Percentiles rank a stretch among this genome's conserved stretches.
Conservation (phyloP, 2,888 invertebrate genomes). For the Notodromas monacha region DNA sequence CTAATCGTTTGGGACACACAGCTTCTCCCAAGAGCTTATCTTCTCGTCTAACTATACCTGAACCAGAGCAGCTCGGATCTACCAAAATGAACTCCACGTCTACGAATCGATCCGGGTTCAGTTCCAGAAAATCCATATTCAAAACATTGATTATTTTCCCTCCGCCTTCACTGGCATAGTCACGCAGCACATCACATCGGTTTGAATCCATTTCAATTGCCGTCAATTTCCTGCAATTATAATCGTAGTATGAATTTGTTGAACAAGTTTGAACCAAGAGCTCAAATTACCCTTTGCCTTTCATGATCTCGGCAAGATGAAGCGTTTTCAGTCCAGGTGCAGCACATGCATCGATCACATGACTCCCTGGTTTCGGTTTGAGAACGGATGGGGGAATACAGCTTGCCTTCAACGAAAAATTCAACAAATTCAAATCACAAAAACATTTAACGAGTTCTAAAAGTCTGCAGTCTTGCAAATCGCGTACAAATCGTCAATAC, state of each 20-base stretch:
- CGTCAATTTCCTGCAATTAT: no score
- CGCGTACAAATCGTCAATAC: no score
- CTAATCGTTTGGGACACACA: slow-evolving; percentile 11
- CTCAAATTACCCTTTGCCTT: slow-evolving; percentile 28
- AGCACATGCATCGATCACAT: slow-evolving; percentile 71
- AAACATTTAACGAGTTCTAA: slow-evolving; percentile 7
- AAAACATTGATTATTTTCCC: slow-evolving; percentile 28
- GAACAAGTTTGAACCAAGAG: background rate
- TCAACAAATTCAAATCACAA: slow-evolving; percentile 8
- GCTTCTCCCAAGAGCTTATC: slow-evolving; percentile 6
- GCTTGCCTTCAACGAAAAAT: slow-evolving; percentile 33
- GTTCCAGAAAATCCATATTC: slow-evolving; percentile 33
- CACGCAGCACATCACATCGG: no score
- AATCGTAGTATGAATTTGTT: slow-evolving; percentile 1
- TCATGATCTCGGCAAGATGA: slow-evolving; percentile 48
- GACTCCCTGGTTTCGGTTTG: slow-evolving; percentile 32
- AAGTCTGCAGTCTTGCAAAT: slow-evolving; percentile 5
- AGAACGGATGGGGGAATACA: slow-evolving; percentile 51
- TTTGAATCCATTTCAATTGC: no score
- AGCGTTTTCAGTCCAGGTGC: slow-evolving; percentile 93
- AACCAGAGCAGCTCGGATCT: slow-evolving; percentile 87
- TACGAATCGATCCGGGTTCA: slow-evolving; percentile 25
- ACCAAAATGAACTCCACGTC: slow-evolving; percentile 63
- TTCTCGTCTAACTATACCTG: slow-evolving; percentile 24
- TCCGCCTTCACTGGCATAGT: slow-evolving; percentile 27